phyloP scores from a whole-genome alignment of 2,888 invertebrate species.

The Drosophila longiperda region DNA sequence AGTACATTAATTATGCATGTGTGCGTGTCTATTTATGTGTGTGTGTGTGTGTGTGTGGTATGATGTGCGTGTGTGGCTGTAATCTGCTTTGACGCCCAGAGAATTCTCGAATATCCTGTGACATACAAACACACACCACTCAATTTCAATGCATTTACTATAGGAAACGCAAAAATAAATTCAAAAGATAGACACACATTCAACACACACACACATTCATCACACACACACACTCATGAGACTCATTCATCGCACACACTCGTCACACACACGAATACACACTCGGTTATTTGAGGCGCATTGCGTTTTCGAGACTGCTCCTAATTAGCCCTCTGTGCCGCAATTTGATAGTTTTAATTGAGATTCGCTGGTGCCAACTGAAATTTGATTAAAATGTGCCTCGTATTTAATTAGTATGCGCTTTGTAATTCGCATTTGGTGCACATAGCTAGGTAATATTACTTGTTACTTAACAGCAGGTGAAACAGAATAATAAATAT shows the following conservation, averaged over 20 bases:
- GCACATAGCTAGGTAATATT: not conserved
- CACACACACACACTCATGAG: no score
- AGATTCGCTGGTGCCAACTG: conserved; percentile 55
- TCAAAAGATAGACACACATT: conserved; percentile 17
- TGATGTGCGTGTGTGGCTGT: conserved; percentile 20
- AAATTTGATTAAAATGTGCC: conserved; percentile 66
- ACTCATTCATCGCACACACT: not conserved
- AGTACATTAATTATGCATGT: conserved; percentile 71
- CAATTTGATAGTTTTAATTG: conserved; percentile 79
- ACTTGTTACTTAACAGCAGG: no score
- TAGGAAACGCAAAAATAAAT: conserved; percentile 58
- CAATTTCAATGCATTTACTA: conserved; percentile 65
- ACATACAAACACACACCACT: conserved; percentile 46
- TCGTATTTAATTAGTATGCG: conserved; percentile 50
- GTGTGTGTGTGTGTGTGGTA: conserved; percentile 19
- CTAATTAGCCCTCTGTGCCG: conserved; percentile 61
- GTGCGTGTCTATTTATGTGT: conserved; percentile 17
- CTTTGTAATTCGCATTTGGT: conserved; percentile 33
- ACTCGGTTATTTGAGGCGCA: conserved; percentile 38
- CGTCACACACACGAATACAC: not conserved
- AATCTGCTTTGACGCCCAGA: conserved; percentile 53
- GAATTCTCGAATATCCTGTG: conserved; percentile 60
- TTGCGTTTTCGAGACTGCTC: conserved; percentile 44
- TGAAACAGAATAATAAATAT: not conserved
- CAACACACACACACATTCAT: not conserved